Conservation (phyloP, 2,888 invertebrate genomes). For the Papilio demoleus region DNA sequence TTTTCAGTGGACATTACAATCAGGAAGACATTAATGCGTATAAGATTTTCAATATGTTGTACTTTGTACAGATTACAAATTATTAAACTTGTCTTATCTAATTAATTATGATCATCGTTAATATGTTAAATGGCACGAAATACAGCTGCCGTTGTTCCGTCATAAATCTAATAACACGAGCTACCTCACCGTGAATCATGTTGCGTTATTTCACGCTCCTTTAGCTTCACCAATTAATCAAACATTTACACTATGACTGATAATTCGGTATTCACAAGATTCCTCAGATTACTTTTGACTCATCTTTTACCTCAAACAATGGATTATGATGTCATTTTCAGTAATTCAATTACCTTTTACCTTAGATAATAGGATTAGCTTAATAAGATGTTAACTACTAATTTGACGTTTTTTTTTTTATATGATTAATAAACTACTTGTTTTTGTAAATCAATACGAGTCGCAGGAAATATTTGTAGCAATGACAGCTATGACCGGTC, state of each 20-base stretch:
- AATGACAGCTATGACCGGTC: slow-evolving; percentile 63
- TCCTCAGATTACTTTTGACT: slow-evolving; percentile 46
- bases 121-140: slow-evolving; percentile 41
- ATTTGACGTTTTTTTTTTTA: not conserved
- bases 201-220: slow-evolving; percentile 49
- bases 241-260: slow-evolving; percentile 48
- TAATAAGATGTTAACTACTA: not conserved
- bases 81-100: slow-evolving; percentile 7
- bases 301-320: slow-evolving; percentile 42
- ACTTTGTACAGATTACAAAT: slow-evolving; percentile 20
- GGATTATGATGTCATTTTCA: slow-evolving; percentile 3
- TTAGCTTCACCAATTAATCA: slow-evolving; percentile 52
- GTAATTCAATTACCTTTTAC: not conserved
- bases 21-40: not conserved
- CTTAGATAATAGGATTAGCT: not conserved
- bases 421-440: slow-evolving; percentile 1
- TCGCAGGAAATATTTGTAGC: slow-evolving; percentile 55
- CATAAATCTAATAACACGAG: slow-evolving; percentile 46
- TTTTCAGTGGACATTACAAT: not conserved
- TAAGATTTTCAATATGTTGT: not conserved
- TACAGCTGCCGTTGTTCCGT: slow-evolving; percentile 40
- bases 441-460: slow-evolving; percentile 43
- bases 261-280: slow-evolving; percentile 49
- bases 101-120: slow-evolving; percentile 40
- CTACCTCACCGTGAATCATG: slow-evolving; percentile 49